phyloP scores from a whole-genome alignment of 2,888 invertebrate species.

The Standfussiana lucernea region DNA sequence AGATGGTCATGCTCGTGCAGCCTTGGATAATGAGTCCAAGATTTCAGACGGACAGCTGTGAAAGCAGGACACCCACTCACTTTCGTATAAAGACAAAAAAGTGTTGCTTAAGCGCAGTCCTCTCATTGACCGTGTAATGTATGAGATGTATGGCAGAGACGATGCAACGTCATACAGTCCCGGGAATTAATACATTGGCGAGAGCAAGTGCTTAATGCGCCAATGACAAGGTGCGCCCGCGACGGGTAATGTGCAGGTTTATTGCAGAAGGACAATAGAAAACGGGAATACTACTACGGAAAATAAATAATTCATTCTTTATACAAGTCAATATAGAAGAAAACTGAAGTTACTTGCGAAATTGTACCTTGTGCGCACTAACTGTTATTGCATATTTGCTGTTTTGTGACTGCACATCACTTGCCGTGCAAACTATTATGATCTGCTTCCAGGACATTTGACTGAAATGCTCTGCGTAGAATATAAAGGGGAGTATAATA shows the following conservation, averaged over 20 bases:
- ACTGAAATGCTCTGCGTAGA: background rate
- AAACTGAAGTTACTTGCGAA: background rate
- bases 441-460: background rate
- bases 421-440: background rate
- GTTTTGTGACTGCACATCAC: background rate
- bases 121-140: constrained; percentile 24
- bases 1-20: background rate
- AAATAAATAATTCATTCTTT: background rate
- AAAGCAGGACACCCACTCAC: constrained; percentile 24
- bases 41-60: background rate
- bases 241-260: background rate
- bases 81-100: constrained; percentile 16
- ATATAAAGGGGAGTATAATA: background rate
- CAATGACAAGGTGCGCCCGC: constrained; percentile 44
- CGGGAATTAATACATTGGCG: constrained; percentile 60
- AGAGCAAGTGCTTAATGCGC: constrained; percentile 45
- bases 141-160: constrained; percentile 27
- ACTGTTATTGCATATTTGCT: background rate
- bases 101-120: constrained; percentile 4
- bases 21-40: background rate
- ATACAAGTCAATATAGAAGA: background rate
- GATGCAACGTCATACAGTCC: constrained; percentile 40
- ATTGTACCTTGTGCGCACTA: background rate
- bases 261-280: constrained; percentile 33
- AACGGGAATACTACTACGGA: background rate